Percentiles rank a stretch among this genome's conserved stretches.
Conservation (phyloP, 2,113 vertebrate genomes). For the Platichthys stellatus region DNA sequence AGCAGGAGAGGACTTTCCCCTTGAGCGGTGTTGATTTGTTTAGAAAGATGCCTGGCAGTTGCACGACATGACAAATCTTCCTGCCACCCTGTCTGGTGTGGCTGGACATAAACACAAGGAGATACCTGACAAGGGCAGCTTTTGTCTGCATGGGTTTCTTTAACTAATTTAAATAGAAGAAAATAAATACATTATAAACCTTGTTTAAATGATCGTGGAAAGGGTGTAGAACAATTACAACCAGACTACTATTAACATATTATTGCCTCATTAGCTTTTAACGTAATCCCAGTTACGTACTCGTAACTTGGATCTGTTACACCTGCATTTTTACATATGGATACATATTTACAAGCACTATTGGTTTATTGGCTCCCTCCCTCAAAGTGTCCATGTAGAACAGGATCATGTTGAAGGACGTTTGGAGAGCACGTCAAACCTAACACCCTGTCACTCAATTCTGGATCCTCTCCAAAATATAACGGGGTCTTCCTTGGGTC, state of each 20-base stretch:
- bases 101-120: neutral
- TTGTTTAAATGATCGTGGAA: neutral
- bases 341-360: too few relatives aligned
- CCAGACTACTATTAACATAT: too few relatives aligned
- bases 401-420: too few relatives aligned
- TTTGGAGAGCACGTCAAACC: too few relatives aligned
- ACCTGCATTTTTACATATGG: neutral
- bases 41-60: neutral
- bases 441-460: too few relatives aligned
- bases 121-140: neutral
- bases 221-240: too few relatives aligned
- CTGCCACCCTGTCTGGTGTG: neutral
- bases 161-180: neutral
- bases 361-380: neutral
- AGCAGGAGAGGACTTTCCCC: conserved; percentile 4
- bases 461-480: too few relatives aligned
- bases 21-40: conserved; percentile 2
- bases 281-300: neutral
- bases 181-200: neutral
- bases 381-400: neutral
- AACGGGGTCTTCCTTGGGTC: too few relatives aligned
- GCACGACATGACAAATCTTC: conserved; percentile 1
- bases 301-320: too few relatives aligned
- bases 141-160: neutral
- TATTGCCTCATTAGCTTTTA: neutral